Conservation (phyloP, 2,888 invertebrate species). For the Spodoptera littoralis region DNA sequence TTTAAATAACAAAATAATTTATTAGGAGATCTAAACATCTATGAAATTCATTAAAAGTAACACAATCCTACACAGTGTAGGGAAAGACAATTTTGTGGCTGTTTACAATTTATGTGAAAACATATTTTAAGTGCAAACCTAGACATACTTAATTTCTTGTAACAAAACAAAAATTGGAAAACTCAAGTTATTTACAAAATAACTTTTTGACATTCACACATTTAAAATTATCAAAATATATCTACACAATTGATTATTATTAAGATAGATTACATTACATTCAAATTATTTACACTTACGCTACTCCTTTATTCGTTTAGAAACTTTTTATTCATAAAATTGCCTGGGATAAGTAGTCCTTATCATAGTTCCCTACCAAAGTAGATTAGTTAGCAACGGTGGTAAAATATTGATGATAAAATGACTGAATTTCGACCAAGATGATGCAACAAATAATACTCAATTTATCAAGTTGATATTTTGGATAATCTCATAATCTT, state of each 20-base stretch:
- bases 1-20: slow-evolving; percentile 43
- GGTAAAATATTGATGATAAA: slow-evolving; percentile 38
- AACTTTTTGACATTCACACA: slow-evolving; percentile 39
- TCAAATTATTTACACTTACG: slow-evolving; percentile 52
- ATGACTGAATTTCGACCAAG: slow-evolving; percentile 5
- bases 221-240: slow-evolving; percentile 50
- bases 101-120: too few relatives aligned
- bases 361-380: slow-evolving; percentile 8
- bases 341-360: slow-evolving; percentile 17
- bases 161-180: slow-evolving; percentile 10
- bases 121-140: too few relatives aligned
- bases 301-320: slow-evolving; percentile 36
- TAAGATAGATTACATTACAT: slow-evolving; percentile 39
- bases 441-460: slow-evolving; percentile 1
- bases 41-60: slow-evolving; percentile 1
- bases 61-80: slow-evolving; percentile 18
- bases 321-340: slow-evolving; percentile 39
- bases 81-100: not conserved
- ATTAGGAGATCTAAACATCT: slow-evolving; percentile 49
- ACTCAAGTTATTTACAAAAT: slow-evolving; percentile 55
- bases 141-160: not conserved
- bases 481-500: slow-evolving; percentile 1
- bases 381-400: slow-evolving; percentile 32
- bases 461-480: not conserved
- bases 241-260: slow-evolving; percentile 34